phyloP scores from a whole-genome alignment of 2,797 vertebrate species.

The Syngnathus acus region DNA sequence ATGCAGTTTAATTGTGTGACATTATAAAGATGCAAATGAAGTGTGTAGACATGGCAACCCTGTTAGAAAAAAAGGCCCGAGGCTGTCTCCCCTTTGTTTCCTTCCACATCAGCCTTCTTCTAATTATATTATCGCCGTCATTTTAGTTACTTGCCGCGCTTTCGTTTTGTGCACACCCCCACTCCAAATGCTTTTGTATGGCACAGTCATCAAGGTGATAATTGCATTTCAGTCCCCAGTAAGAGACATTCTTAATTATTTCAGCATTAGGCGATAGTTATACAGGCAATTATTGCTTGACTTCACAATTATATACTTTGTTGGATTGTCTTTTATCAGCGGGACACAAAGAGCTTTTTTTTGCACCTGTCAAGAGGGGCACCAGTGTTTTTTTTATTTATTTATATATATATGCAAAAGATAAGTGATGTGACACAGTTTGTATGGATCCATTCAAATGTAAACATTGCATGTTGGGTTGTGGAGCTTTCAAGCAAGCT shows the following conservation, averaged over 20 bases:
- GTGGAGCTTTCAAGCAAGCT: constrained; percentile 51
- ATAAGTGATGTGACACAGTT: constrained; percentile 52
- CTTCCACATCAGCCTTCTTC: constrained; percentile 52
- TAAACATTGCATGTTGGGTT: constrained; percentile 46
- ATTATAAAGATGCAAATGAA: constrained; percentile 61
- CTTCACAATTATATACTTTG: constrained; percentile 69
- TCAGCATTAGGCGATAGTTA: constrained; percentile 64
- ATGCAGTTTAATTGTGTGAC: constrained; percentile 43
- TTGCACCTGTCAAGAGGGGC: constrained; percentile 52
- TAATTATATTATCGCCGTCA: constrained; percentile 57
- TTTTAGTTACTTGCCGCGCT: constrained; percentile 57
- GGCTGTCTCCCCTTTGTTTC: constrained; percentile 56
- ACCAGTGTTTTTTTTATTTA: constrained; percentile 28
- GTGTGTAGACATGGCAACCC: constrained; percentile 59
- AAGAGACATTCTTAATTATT: constrained; percentile 69
- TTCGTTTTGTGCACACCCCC: constrained; percentile 36
- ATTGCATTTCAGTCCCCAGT: constrained; percentile 64
- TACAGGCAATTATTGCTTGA: constrained; percentile 69
- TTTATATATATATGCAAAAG: constrained; percentile 35
- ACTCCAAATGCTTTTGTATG: constrained; percentile 56
- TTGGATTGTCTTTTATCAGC: constrained; percentile 69
- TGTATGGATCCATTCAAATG: constrained; percentile 51
- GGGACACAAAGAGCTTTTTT: constrained; percentile 51
- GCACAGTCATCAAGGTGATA: constrained; percentile 65
- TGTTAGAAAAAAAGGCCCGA: constrained; percentile 46